Evolutionary conservation across 2,888 invertebrate genomes (phyloP), one percentile per base, ranked within the genome.

Genomic region (Zaprionus bogoriensis): DNA sequence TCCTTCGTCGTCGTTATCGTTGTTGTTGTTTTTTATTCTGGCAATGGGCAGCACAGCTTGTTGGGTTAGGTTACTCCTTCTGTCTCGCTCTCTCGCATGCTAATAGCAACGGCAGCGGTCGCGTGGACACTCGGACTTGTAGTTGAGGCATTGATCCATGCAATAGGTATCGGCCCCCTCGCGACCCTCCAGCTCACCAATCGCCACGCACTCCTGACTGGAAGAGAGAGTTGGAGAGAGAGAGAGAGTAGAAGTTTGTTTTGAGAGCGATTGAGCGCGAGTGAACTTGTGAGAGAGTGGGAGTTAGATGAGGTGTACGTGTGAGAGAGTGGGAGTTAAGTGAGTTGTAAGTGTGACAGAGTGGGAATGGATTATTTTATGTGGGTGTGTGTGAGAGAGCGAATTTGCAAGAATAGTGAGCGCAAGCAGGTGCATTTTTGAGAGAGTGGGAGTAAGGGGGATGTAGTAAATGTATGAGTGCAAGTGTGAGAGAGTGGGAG

Each of bases 111-210:
- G 92, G 89, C 97, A 97, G 88, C 95, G 93, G 74, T 94, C 91
- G 48, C 92, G 91, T 4, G 96, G 95, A 80, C 96, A 96, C 63
- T 92, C 92, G 0, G 95, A 94, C 4, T 94, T 94, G 89, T 95
- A 95, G 41, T 95, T 94, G 73, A 97, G 93, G 91, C 97, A 97
- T 81, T 95, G 93, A 89, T 97, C 96, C 93, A 96, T 94, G 89
- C 97, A 97, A 89, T 96, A 95, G 22, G 95, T 94, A 80, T 96
- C 96, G 0, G 96, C 96, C 5, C 96, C 96, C 1, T 93, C 92
- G 39, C 93, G 92, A 7, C 95, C 95, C 75, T 93, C 93, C 62
- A 95, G 89, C 81, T 96, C 95, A 1, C 97, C 97, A 22, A 96
- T 92, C 0, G 96, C 96, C 62, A 95, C 95, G 89, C 97, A 97